phyloP scores from a whole-genome alignment of 2,888 invertebrate species.

The Pegoplata infirma region DNA sequence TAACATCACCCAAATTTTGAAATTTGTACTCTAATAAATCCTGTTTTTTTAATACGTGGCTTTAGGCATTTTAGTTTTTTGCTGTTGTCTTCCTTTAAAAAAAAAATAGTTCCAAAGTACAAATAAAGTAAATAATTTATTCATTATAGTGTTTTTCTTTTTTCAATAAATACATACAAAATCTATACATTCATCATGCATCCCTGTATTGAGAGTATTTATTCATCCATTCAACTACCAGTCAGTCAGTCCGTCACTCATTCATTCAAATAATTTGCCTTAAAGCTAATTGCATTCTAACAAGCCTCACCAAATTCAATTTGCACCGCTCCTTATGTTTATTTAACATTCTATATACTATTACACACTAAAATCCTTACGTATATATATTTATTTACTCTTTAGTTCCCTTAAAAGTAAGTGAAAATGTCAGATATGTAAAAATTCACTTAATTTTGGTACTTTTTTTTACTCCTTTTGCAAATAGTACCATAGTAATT shows the following conservation, averaged over 20 bases:
- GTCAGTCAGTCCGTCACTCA: conserved; percentile 35
- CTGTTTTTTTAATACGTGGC: too few relatives aligned
- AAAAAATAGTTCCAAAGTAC: conserved; percentile 17
- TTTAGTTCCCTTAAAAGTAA: neutral
- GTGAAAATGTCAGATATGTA: neutral
- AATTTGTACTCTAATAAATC: too few relatives aligned
- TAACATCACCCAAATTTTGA: too few relatives aligned
- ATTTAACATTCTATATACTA: conserved; percentile 36
- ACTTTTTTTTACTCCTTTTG: neutral
- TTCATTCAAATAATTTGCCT: conserved; percentile 67
- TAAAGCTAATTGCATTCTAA: conserved; percentile 75
- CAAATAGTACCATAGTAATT: too few relatives aligned
- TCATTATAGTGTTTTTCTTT: conserved; percentile 48
- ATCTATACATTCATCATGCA: conserved; percentile 36
- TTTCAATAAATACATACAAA: conserved; percentile 31
- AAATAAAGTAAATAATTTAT: conserved; percentile 59
- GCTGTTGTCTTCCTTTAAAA: neutral
- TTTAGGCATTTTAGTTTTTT: conserved; percentile 40
- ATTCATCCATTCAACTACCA: neutral
- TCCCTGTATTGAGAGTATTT: conserved; percentile 38
- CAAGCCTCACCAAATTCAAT: conserved; percentile 75
- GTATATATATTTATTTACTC: neutral
- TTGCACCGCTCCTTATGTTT: conserved; percentile 71
- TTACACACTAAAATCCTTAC: neutral
- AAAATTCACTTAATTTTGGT: neutral